These are phyloP conservation scores for Menura novaehollandiae DNA, from an alignment of 2,113 vertebrate genomes.

Conservation along the genomic window DNA sequence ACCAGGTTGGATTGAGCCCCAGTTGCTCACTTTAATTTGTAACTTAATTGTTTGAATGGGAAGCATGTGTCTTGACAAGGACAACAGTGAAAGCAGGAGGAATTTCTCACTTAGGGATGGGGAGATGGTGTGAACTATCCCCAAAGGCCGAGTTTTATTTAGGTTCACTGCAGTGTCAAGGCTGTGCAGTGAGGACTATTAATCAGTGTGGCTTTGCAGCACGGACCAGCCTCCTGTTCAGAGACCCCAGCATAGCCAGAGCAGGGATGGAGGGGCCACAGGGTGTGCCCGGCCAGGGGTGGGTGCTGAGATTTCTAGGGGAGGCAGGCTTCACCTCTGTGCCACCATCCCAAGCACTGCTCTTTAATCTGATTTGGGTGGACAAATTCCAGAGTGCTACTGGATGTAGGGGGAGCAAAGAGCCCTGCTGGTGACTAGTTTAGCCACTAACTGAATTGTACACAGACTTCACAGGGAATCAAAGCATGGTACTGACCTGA, in stretches of 20 bases:
- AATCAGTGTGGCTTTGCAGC: neutral
- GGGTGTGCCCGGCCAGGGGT: neutral
- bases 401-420: neutral
- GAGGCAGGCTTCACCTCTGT: neutral
- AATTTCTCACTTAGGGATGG: neutral
- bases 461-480: no score
- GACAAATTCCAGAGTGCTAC: neutral
- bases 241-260: neutral
- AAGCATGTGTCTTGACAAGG: neutral
- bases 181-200: fast-evolving
- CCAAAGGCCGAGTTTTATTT: fast-evolving
- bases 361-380: neutral
- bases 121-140: neutral
- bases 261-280: fast-evolving
- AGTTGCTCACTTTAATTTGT: neutral
- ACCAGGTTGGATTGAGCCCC: neutral
- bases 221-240: fast-evolving
- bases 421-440: no score
- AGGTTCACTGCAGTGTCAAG: neutral
- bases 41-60: neutral
- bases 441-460: fast-evolving
- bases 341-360: neutral
- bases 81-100: neutral
- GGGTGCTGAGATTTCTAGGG: neutral
- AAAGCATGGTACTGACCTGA: neutral